Conservation (phyloP, 2,113 vertebrate genomes). For the Struthidea cinerea region DNA sequence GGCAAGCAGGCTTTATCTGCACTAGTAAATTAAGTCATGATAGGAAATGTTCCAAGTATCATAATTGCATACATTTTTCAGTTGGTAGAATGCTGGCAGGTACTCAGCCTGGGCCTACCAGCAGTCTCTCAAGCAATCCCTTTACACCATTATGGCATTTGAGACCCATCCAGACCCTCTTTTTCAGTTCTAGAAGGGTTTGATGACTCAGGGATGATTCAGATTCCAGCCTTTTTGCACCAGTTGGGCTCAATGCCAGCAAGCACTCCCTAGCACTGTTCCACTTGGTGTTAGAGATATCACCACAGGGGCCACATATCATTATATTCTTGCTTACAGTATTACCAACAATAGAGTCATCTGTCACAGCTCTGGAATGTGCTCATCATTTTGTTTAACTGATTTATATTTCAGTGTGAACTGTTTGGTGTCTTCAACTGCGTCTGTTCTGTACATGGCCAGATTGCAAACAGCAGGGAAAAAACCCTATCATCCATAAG, state of each 20-base stretch:
- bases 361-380: neutral
- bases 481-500: neutral
- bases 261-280: neutral
- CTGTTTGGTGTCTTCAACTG: neutral
- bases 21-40: neutral
- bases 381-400: conserved; percentile 2
- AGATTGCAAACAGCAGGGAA: conserved; percentile 27
- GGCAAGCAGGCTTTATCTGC: neutral
- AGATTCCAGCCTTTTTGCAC: neutral
- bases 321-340: neutral
- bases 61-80: neutral
- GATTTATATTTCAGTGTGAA: conserved; percentile 21
- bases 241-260: neutral
- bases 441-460: neutral
- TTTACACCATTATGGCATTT: neutral
- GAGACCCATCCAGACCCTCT: neutral
- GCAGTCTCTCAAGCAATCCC: neutral
- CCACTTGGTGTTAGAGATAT: neutral
- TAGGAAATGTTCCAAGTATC: neutral
- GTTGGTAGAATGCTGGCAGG: neutral
- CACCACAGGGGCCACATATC: neutral
- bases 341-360: neutral
- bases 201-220: neutral
- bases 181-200: neutral
- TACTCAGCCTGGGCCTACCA: neutral